A percentile compares a stretch with the other conserved stretches of the same genome.
Evolutionary conservation across 2,888 invertebrate species (phyloP).

Genomic region (Nowickia ferox): DNA sequence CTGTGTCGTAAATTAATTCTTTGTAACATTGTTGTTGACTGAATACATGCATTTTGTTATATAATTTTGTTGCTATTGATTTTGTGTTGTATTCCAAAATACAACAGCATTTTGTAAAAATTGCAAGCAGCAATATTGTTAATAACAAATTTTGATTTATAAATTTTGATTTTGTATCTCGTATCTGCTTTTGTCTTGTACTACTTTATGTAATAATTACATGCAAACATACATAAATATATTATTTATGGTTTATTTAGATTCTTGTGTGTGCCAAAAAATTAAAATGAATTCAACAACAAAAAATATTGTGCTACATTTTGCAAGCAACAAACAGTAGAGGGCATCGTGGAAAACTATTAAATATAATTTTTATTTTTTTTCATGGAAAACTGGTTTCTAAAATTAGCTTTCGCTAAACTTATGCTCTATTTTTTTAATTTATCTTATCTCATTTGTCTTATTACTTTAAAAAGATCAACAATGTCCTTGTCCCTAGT

Average conservation of each 20-base stretch:
- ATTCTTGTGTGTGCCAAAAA: conserved; percentile 44
- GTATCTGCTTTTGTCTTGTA: conserved; percentile 3
- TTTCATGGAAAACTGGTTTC: neutral
- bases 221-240: neutral
- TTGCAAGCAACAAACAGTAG: neutral
- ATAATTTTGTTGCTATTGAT: conserved; percentile 1
- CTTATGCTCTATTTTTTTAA: neutral
- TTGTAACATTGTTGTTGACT: conserved; percentile 11
- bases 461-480: no score
- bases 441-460: no score
- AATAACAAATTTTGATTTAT: neutral
- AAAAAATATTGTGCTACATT: conserved; percentile 14
- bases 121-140: neutral
- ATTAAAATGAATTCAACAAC: neutral
- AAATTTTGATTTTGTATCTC: neutral
- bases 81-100: conserved; percentile 21
- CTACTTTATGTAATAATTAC: neutral
- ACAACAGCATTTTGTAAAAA: neutral
- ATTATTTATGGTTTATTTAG: conserved; percentile 51
- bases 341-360: no score
- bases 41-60: conserved; percentile 18
- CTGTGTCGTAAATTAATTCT: no score
- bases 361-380: neutral
- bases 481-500: no score
- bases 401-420: neutral